Base-by-base conservation (phyloP, 2,797 vertebrate genomes). In the Synanceia verrucosa region DNA sequence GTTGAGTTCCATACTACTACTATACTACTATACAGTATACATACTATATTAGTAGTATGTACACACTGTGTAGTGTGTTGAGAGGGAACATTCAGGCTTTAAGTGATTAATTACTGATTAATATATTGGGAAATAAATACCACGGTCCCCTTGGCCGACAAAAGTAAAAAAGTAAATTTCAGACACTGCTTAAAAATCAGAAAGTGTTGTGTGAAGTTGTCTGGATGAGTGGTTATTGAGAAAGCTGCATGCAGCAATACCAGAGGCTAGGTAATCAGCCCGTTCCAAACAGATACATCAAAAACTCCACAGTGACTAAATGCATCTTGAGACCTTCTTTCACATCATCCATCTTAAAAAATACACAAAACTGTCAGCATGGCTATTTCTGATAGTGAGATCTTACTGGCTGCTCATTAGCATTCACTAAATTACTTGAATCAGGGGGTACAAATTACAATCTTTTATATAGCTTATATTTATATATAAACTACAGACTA, bases 381-480 rank as follows among this genome's bases (percentile, higher is more conserved):
- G 5, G 39, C n/a, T 10, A 6, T 51, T 44, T 56, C 29, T 57
- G 36, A 50, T 21, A 24, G 50, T 5, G 21, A 23, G 14, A 61
- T 37, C 24, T 6, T 14, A 5, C 16, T 13, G 21, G 7, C 26
- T 53, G 13, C 7, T 46, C 31, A n/a, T 16, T 21, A 37, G 14
- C 6, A 7, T 16, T 61, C 8, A 48, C 8, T 63, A 3, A n/a
- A 18, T 44, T 5, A 52, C 21, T 41, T 31, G 9, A 58, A 14
- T 36, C 4, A 44, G 12, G 2, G 4, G 4, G 8, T 0, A 4
- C n/a, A n/a, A n/a, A n/a, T n/a, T n/a, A n/a, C n/a, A n/a, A n/a
- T n/a, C n/a, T n/a, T n/a, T n/a, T n/a, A n/a, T n/a, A n/a, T n/a
- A n/a, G n/a, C n/a, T n/a, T n/a, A n/a, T n/a, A n/a, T n/a, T n/a